Evolutionary conservation across 2,888 invertebrate species (phyloP), one percentile per base, ranked within the genome.

Genomic region (Criorhina ranunculi): DNA sequence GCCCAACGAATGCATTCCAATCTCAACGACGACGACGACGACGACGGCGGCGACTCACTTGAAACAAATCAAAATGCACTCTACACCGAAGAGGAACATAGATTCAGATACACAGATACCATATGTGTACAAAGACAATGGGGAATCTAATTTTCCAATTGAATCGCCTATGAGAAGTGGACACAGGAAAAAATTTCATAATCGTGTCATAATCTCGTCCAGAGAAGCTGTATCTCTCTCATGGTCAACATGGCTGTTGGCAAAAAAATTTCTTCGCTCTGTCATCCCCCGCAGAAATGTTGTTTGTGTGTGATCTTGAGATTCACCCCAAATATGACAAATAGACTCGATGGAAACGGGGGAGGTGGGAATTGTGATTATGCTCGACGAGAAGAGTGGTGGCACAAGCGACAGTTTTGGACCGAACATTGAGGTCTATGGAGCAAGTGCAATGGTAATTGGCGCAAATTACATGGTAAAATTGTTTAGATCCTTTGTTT

Each of bases 131-230:
- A 73, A 79, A 79, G 79, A 73, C 83, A 75, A 80, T 66, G 80
- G 80, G 80, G 70, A 85, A 80, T 80, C 85, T 80, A 69, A 85
- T 85, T 85, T 85, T 85, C 42, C 80, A 85, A 85, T 85, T 85
- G 79, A 85, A 35, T 55, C 40, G 73, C 55, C 78, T 37, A 60
- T n/a, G 72, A 75, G 35, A 24, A 73, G 73, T 24, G 24, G 24
- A 24, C 40, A 85, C 75, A 76, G 75, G 75, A 80, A 67, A 60
- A 70, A 53, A 85, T 76, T 79, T 59, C 57, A 62, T 77, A 77
- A 77, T 77, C 72, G 66, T 73, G 69, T 59, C 72, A 70, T 40
- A 33, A 77, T 69, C 55, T 53, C 46, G 77, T 53, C 64, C 75
- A 79, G 55, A 29, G n/a, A 46, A 24, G 11, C n/a, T 24, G 4